Evolutionary conservation across 2,888 invertebrate genomes (phyloP).

Genomic region (Cantharis nigra): DNA sequence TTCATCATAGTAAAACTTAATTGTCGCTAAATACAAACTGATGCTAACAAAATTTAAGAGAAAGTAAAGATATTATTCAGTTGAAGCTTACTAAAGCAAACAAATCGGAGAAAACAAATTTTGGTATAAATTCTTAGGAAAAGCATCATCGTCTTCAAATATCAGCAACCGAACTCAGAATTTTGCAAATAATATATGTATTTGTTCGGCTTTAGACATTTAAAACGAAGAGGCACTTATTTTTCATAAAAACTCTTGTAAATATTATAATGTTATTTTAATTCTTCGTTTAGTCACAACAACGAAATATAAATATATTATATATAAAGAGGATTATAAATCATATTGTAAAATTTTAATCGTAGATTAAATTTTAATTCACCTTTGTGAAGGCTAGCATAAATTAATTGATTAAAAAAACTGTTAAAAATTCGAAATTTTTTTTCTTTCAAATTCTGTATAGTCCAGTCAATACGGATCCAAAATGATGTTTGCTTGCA

Average conservation of each 20-base stretch:
- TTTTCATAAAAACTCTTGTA: too few species aligned
- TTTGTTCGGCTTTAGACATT: neutral
- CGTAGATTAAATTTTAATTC: too few species aligned
- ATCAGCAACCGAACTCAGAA: neutral
- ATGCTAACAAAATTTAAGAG: neutral
- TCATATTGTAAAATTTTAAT: neutral
- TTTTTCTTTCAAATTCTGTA: too few species aligned
- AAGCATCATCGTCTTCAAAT: neutral
- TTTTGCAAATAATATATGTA: neutral
- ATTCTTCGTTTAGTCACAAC: too few species aligned
- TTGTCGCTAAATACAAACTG: neutral
- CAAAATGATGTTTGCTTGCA: too few species aligned
- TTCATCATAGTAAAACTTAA: neutral
- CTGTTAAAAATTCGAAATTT: too few species aligned
- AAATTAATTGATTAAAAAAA: too few species aligned
- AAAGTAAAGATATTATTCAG: neutral
- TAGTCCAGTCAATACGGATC: too few species aligned
- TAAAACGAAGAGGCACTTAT: neutral
- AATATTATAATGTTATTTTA: too few species aligned
- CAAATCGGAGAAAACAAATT: neutral
- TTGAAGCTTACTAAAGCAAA: neutral
- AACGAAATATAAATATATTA: too few species aligned
- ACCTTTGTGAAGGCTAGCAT: too few species aligned
- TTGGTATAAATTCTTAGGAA: neutral
- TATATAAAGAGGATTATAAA: too few species aligned